Base-by-base conservation (phyloP, 2,888 invertebrate genomes). In the Peribatodes rhomboidaria region DNA sequence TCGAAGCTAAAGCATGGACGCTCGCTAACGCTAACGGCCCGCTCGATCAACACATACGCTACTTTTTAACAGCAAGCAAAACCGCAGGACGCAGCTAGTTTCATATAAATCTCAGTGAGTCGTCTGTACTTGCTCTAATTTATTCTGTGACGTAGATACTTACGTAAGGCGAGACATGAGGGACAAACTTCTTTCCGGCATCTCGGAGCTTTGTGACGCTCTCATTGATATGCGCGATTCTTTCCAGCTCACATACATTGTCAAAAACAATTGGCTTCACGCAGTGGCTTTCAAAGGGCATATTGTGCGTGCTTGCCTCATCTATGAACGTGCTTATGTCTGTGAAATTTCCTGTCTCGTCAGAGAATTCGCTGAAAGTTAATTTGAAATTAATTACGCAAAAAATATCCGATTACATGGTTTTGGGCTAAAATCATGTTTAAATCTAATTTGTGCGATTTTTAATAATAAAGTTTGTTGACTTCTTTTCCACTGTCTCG, bases 161-260 rank as follows among this genome's bases (percentile, higher is more conserved):
- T 83, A 93, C 92, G 70, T 87, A 86, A 7, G 93, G 93, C 0
- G 91, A 87, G 2, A 93, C 74, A 65, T 91, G 91, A 0, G 92
- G 91, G 0, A 92, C 72, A 68, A 84, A 90, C 58, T 83, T 80
- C 71, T 84, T 92, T 0, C 70, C 69, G 20, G 78, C 79, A 27
- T 69, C 72, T 55, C 66, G 80, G 10, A 92, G 57, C 3, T 79
- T 53, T 0, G 52, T 68, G 1, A 80, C 81, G 0, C 85, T 86
- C 1, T 73, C 72, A 22, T 80, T 74, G 6, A 80, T 69, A 7
- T 75, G 57, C 0, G 50, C 61, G 13, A 74, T 68, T n/a, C 70
- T 69, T 13, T 72, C 71, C 1, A 37, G 52, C 2, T 79, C 72
- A 64, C 86, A 85, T 0, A 79, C 65, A 20, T 80, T 82, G 2